These are phyloP conservation scores for Anas georgica DNA, from an alignment of 2,797 vertebrate species.

Conservation along the genomic window DNA sequence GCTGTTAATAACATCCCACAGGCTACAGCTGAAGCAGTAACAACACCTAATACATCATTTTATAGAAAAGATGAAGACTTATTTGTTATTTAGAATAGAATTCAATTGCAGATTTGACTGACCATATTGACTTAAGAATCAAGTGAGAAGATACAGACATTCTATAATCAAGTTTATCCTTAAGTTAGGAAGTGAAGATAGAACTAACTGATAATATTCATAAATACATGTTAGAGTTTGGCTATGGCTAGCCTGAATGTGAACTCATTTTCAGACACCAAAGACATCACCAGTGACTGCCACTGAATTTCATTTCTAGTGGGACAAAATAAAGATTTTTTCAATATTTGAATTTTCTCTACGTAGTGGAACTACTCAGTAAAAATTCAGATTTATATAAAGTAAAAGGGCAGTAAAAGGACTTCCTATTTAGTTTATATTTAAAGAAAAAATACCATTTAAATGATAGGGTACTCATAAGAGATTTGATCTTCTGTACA, in stretches of 20 bases:
- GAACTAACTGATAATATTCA: not conserved
- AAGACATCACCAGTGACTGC: not conserved
- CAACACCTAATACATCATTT: not conserved
- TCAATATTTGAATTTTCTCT: not conserved
- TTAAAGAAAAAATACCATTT: not conserved
- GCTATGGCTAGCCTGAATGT: not conserved
- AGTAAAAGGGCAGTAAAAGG: not conserved
- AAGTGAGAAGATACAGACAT: not conserved
- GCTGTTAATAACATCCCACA: not conserved
- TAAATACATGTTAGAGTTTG: not conserved
- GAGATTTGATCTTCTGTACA: slow-evolving; percentile 18
- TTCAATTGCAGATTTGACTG: not conserved
- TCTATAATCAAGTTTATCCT: not conserved
- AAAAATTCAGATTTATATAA: not conserved
- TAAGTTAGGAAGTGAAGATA: not conserved
- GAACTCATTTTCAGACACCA: not conserved
- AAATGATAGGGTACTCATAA: not conserved
- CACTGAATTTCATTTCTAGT: not conserved
- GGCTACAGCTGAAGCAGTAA: not conserved
- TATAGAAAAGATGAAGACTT: not conserved
- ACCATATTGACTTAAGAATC: not conserved
- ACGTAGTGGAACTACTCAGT: not conserved
- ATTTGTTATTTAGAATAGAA: not conserved
- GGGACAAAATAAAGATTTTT: not conserved
- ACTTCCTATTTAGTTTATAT: not conserved